Conservation (phyloP, 2,888 invertebrate species). For the Drosophila maculinotata region DNA sequence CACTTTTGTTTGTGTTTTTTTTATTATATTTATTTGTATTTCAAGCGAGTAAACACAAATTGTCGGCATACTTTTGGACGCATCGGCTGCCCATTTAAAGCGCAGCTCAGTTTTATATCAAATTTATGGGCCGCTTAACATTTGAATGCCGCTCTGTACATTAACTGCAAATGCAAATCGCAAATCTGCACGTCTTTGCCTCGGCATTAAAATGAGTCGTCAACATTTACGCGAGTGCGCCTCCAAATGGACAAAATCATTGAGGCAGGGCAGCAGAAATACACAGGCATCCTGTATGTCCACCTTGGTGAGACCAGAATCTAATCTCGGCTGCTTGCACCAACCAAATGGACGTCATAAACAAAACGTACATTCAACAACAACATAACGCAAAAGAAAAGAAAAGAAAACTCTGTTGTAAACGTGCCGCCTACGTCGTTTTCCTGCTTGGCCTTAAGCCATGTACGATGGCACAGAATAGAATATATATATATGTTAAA, state of each 20-base stretch:
- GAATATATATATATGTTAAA: neutral
- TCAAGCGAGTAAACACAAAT: constrained; percentile 53
- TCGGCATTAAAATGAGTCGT: constrained; percentile 57
- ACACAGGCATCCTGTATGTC: constrained; percentile 13
- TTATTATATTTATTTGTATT: constrained; percentile 18
- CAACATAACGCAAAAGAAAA: constrained; percentile 2
- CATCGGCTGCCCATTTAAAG: constrained; percentile 46
- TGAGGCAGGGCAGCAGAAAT: constrained; percentile 5
- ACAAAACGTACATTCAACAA: constrained; percentile 52
- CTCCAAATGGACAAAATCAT: constrained; percentile 32
- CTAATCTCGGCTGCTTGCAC: constrained; percentile 66
- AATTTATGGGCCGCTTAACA: constrained; percentile 53
- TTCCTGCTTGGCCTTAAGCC: constrained; percentile 16
- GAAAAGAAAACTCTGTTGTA: constrained; percentile 7
- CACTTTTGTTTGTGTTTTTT: constrained; percentile 9
- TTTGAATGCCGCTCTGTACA: constrained; percentile 38
- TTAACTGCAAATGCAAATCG: constrained; percentile 54
- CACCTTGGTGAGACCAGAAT: constrained; percentile 35
- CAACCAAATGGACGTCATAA: constrained; percentile 72
- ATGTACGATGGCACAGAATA: constrained; percentile 30
- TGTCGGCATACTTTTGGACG: constrained; percentile 61
- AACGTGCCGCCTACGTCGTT: constrained; percentile 59
- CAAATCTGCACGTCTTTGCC: constrained; percentile 63
- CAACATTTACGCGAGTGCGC: constrained; percentile 41
- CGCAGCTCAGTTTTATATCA: constrained; percentile 40